Evolutionary conservation across 2,797 vertebrate species (phyloP).

Genomic region (Sebastes kiyomatsui): DNA sequence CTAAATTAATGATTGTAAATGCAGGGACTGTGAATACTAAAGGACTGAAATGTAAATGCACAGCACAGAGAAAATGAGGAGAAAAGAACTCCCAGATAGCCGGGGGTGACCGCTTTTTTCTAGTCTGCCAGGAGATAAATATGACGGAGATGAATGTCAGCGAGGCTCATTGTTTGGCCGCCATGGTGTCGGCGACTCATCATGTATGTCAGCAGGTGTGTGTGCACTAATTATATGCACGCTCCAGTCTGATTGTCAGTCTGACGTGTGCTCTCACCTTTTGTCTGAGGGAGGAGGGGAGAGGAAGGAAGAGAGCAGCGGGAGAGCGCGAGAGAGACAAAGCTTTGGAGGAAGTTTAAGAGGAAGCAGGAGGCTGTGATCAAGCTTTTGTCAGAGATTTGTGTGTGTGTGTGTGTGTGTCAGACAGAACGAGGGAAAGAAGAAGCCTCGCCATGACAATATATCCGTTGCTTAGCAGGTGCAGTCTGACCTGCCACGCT

Average conservation of each 20-base stretch:
- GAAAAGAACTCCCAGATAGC: conserved; percentile 44
- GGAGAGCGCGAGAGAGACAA: conserved; percentile 42
- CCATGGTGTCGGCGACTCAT: conserved; percentile 56
- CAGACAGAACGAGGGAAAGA: conserved; percentile 8
- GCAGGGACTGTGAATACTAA: conserved; percentile 26
- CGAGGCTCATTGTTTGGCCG: conserved; percentile 71
- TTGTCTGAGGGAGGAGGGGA: conserved; percentile 55
- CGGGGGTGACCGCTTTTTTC: conserved; percentile 19
- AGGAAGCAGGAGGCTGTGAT: conserved; percentile 55
- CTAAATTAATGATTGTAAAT: conserved; percentile 59
- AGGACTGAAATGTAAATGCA: conserved; percentile 64
- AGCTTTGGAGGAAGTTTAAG: conserved; percentile 59
- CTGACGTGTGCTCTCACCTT: conserved; percentile 72
- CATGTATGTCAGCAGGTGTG: conserved; percentile 50
- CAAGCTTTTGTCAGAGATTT: conserved; percentile 53
- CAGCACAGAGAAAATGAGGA: conserved; percentile 28
- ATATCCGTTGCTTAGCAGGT: conserved; percentile 71
- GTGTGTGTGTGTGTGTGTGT: background rate
- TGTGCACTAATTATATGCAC: conserved; percentile 67
- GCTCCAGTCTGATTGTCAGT: conserved; percentile 63
- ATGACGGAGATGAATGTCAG: conserved; percentile 69
- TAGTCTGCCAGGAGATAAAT: conserved; percentile 67
- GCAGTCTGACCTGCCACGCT: conserved; percentile 63
- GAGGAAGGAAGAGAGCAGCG: conserved; percentile 23
- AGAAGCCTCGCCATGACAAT: conserved; percentile 43